These are phyloP conservation scores for Aldrovandia affinis DNA, from an alignment of 2,797 vertebrate species.

Conservation along the genomic window DNA sequence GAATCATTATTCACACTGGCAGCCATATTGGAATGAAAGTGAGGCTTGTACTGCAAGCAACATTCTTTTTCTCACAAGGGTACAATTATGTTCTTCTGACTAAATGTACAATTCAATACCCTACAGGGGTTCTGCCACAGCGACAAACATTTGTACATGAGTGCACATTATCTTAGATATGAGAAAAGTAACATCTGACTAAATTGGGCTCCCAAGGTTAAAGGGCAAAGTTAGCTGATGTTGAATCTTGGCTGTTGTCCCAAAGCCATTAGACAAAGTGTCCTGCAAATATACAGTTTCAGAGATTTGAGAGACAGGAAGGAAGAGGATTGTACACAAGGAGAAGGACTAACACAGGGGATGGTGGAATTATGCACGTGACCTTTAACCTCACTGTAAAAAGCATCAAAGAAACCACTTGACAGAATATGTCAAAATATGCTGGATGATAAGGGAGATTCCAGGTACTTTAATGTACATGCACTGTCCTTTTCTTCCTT, in stretches of 20 bases:
- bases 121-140: too few species aligned
- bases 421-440: conserved; percentile 19
- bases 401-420: conserved; percentile 2
- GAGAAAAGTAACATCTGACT: neutral
- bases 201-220: too few species aligned
- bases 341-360: neutral
- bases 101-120: too few species aligned
- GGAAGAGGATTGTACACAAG: neutral
- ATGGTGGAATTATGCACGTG: neutral
- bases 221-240: too few species aligned
- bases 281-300: neutral
- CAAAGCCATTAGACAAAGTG: neutral
- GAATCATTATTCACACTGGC: neutral
- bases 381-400: conserved; percentile 1
- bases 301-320: neutral
- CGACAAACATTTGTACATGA: neutral
- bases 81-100: too few species aligned
- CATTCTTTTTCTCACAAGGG: too few species aligned
- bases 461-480: neutral
- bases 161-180: neutral
- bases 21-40: too few species aligned
- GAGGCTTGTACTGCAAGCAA: too few species aligned
- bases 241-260: neutral
- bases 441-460: neutral
- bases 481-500: neutral